Conservation (phyloP, 2,888 invertebrate species). For the Leucoma salicis region DNA sequence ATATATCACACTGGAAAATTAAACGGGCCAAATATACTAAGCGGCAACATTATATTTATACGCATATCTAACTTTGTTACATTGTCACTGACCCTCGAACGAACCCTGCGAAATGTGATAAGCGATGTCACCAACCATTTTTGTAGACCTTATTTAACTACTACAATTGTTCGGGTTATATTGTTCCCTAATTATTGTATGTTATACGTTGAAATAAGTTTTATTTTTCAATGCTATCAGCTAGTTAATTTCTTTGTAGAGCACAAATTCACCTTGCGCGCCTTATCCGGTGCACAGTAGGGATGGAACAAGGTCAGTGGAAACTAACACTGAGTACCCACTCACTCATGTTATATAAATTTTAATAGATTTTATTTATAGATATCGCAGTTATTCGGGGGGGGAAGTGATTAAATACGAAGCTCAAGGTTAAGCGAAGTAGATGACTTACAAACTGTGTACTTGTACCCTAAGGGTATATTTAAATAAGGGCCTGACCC, state of each 20-base stretch:
- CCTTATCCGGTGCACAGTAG: constrained; percentile 42
- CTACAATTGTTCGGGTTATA: constrained; percentile 48
- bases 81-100: constrained; percentile 48
- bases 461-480: constrained; percentile 36
- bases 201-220: constrained; percentile 43
- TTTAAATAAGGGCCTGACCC: constrained; percentile 28
- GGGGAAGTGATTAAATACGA: constrained; percentile 40
- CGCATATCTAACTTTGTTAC: constrained; percentile 57
- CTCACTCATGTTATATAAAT: constrained; percentile 42
- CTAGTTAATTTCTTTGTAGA: constrained; percentile 32
- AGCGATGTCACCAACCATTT: constrained; percentile 24
- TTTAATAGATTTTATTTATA: constrained; percentile 39
- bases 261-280: constrained; percentile 52
- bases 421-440: constrained; percentile 39
- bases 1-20: constrained; percentile 65
- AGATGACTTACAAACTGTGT: constrained; percentile 42
- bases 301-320: constrained; percentile 53
- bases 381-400: constrained; percentile 40
- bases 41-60: constrained; percentile 42
- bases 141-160: constrained; percentile 27
- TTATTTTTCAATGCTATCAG: constrained; percentile 42
- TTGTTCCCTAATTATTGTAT: constrained; percentile 44
- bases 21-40: constrained; percentile 47
- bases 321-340: constrained; percentile 38
- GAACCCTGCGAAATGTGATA: constrained; percentile 45